phyloP scores from a whole-genome alignment of 2,113 vertebrate species.

The Fulmarus glacialis region DNA sequence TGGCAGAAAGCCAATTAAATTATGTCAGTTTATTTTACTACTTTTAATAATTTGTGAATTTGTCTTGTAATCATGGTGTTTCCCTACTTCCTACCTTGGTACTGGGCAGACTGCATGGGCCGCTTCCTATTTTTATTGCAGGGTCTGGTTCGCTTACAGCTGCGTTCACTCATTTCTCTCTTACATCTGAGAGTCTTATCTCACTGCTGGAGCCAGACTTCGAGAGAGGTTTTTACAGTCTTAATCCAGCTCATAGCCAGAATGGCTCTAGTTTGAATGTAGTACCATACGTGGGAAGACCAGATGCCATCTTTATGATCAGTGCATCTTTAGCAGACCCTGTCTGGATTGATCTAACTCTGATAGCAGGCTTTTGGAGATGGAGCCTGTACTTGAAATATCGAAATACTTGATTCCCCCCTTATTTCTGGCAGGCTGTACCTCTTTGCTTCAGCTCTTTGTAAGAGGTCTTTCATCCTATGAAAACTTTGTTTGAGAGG shows the following conservation, averaged over 20 bases:
- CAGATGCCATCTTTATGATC: neutral
- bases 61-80: neutral
- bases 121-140: neutral
- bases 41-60: neutral
- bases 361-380: neutral
- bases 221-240: neutral
- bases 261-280: neutral
- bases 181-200: neutral
- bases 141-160: neutral
- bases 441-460: neutral
- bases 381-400: neutral
- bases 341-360: neutral
- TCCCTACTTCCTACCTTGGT: fast-evolving
- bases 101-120: neutral
- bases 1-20: neutral
- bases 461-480: neutral
- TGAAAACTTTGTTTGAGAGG: neutral
- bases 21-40: neutral
- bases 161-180: neutral
- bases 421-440: neutral
- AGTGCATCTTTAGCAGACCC: neutral
- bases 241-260: neutral
- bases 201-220: neutral
- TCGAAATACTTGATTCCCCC: neutral
- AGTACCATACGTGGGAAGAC: neutral